Evolutionary conservation across 2,888 invertebrate genomes (phyloP).

Genomic region (Asteroscopus sphinx): DNA sequence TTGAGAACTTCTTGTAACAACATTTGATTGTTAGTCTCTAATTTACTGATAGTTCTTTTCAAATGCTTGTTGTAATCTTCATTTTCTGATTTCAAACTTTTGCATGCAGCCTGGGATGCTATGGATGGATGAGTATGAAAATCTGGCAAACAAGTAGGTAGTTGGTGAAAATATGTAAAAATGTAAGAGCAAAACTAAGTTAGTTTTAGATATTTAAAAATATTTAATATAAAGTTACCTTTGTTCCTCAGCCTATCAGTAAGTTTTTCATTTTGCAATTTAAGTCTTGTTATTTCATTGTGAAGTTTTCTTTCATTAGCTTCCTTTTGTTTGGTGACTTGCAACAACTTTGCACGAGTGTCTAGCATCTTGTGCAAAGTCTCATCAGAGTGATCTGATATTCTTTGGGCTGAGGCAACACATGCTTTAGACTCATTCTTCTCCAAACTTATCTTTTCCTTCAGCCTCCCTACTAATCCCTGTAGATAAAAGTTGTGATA

Average conservation of each 20-base stretch:
- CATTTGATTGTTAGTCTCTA: constrained; percentile 56
- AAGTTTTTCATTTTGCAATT: constrained; percentile 81
- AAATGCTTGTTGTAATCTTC: constrained; percentile 52
- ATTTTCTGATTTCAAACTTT: constrained; percentile 48
- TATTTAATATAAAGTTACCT: constrained; percentile 63
- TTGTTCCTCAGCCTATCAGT: constrained; percentile 76
- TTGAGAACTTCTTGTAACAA: constrained; percentile 56
- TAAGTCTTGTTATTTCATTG: constrained; percentile 78
- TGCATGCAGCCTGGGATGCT: constrained; percentile 49
- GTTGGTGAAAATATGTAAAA: too few species aligned
- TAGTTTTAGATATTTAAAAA: too few species aligned
- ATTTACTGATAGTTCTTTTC: constrained; percentile 50
- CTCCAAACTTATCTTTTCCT: constrained; percentile 73
- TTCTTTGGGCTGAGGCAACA: constrained; percentile 81
- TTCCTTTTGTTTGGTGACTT: constrained; percentile 80
- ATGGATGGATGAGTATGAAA: constrained; percentile 46
- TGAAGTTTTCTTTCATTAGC: constrained; percentile 74
- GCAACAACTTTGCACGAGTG: constrained; percentile 72
- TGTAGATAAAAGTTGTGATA: constrained; percentile 48
- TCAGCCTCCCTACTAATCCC: constrained; percentile 71
- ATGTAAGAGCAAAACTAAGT: too few species aligned
- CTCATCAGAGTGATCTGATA: constrained; percentile 80
- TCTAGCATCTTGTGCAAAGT: constrained; percentile 73
- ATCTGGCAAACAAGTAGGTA: constrained; percentile 37
- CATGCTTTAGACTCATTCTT: constrained; percentile 84